These are phyloP conservation scores for Dorcus hopei DNA, from an alignment of 2,888 invertebrate genomes.

Conservation along the genomic window DNA sequence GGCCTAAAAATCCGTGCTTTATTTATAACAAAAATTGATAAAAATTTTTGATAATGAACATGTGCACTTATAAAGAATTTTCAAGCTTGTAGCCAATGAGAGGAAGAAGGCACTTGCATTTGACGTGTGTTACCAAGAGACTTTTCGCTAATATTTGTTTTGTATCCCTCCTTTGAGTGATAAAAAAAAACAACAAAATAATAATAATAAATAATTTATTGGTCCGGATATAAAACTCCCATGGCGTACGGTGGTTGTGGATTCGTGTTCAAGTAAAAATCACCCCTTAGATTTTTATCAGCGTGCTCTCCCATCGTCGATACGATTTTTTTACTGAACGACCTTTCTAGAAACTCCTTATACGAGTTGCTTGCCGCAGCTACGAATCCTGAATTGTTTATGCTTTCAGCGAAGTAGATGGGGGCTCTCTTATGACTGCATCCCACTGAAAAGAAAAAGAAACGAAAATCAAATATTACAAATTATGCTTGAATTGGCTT, in stretches of 20 bases:
- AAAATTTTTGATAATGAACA: too few relatives aligned
- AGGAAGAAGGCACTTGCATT: too few relatives aligned
- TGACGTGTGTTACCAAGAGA: too few relatives aligned
- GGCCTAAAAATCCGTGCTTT: too few relatives aligned
- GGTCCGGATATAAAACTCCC: neutral
- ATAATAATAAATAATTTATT: neutral
- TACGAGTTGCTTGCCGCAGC: constrained; percentile 9
- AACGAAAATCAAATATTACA: too few relatives aligned
- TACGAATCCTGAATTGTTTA: constrained; percentile 17
- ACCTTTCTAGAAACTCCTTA: constrained; percentile 1
- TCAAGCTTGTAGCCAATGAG: too few relatives aligned
- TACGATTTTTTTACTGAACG: neutral
- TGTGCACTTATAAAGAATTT: too few relatives aligned
- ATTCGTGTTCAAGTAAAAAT: constrained; percentile 16
- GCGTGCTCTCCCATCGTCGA: constrained; percentile 17
- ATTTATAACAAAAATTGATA: too few relatives aligned
- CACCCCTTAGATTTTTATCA: constrained; percentile 3
- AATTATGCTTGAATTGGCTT: too few relatives aligned
- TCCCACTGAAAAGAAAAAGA: constrained; percentile 51
- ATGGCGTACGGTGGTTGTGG: constrained; percentile 11
- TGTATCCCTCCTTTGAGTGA: too few relatives aligned
- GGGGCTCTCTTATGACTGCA: constrained; percentile 52
- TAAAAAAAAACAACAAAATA: neutral
- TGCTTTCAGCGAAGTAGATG: constrained; percentile 19
- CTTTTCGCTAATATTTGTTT: too few relatives aligned